Percentiles rank a stretch among this genome's conserved stretches.
These are phyloP conservation scores for Hedya salicella DNA, from an alignment of 2,888 invertebrate species.

Conservation along the genomic window DNA sequence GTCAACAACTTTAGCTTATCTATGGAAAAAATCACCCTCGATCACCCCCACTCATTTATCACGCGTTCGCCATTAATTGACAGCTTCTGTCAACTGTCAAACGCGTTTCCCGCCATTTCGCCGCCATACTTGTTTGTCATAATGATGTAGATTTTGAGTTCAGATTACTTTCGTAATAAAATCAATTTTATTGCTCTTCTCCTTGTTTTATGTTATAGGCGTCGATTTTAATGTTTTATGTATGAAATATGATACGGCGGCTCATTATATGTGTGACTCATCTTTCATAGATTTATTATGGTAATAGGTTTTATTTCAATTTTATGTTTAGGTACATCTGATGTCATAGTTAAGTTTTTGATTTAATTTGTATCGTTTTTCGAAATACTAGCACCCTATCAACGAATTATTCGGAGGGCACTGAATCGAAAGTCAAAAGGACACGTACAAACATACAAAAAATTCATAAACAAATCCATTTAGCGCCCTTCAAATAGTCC, in stretches of 20 bases:
- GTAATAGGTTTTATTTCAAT: neutral
- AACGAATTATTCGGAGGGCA: no score
- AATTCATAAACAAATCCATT: no score
- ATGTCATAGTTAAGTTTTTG: neutral
- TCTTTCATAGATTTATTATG: neutral
- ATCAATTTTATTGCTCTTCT: neutral
- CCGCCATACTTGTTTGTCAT: constrained; percentile 54
- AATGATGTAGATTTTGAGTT: constrained; percentile 30
- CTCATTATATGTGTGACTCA: neutral
- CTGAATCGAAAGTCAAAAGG: no score
- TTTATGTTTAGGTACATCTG: neutral
- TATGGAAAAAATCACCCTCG: constrained; percentile 16
- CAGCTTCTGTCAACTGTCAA: constrained; percentile 71
- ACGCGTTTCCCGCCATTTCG: constrained; percentile 72
- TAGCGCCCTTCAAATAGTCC: no score
- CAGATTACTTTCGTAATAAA: constrained; percentile 15
- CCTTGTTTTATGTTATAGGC: constrained; percentile 12
- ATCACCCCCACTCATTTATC: constrained; percentile 59
- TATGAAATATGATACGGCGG: neutral
- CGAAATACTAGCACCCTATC: no score
- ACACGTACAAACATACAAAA: no score
- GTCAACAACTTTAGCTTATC: constrained; percentile 18
- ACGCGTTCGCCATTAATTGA: constrained; percentile 73
- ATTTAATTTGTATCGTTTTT: no score
- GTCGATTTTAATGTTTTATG: neutral